Evolutionary conservation across 2,888 invertebrate species (phyloP).

Genomic region (Drosophila trichaetosa): DNA sequence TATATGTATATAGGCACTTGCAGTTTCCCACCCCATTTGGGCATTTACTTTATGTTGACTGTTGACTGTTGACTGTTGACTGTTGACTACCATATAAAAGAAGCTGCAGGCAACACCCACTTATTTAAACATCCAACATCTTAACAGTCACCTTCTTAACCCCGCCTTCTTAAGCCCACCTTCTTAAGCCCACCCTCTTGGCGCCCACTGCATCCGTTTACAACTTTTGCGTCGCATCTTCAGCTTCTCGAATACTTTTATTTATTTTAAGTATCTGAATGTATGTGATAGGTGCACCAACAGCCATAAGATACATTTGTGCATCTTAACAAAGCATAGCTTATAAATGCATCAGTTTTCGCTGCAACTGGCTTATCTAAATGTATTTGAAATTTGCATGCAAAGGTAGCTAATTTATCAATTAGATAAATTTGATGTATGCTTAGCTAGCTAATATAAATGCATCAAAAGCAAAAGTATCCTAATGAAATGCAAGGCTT

Average conservation of each 20-base stretch:
- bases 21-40: slow-evolving; percentile 23
- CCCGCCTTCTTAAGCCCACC: neutral
- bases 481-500: neutral
- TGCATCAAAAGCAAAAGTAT: neutral
- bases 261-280: neutral
- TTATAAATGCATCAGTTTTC: neutral
- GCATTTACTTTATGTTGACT: slow-evolving; percentile 3
- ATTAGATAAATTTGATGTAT: no score
- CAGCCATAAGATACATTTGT: neutral
- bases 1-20: slow-evolving; percentile 11
- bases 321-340: neutral
- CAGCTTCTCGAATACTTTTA: neutral
- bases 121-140: neutral
- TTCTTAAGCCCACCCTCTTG: neutral
- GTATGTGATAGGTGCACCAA: neutral
- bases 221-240: neutral
- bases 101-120: neutral
- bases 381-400: no score
- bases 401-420: neutral
- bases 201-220: neutral
- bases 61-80: neutral
- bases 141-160: neutral
- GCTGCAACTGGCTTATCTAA: neutral
- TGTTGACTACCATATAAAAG: neutral
- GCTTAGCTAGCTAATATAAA: neutral